Evolutionary conservation across 2,888 invertebrate genomes (phyloP), one percentile per base, ranked within the genome.

Genomic region (Hylaea fasciaria): DNA sequence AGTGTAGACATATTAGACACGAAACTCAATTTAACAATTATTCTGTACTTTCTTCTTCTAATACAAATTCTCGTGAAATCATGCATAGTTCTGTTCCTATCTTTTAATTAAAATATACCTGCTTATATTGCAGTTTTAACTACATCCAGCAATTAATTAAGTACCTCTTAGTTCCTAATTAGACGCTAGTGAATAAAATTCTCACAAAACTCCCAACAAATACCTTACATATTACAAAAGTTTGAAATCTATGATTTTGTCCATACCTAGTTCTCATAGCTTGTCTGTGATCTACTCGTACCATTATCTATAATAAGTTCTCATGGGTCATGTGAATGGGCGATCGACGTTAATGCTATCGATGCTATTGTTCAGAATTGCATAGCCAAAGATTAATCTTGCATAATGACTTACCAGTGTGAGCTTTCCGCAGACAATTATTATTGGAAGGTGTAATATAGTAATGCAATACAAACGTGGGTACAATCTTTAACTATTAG

Each of bases 241-340:
- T 8, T 28, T 14, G 45, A 13, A 13, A 45, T 29, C 45, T 45
- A 9, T 29, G 46, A 46, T 46, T 12, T 46, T 32, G 29, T 46
- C 46, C 7, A 9, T 9, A 29, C 14, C 29, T 28, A 46, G 8
- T 46, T 47, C 47, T 35, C 47, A 47, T 37, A n/a, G 44, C 12
- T 13, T n/a, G 22, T 13, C 37, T 52, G 37, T 35, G 52, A 11
- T 52, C 22, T 45, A 45, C 44, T n/a, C n/a, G n/a, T n/a, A 10
- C 10, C n/a, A 44, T 52, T 37, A 35, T 52, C 52, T 52, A 44
- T 52, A 52, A 44, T 35, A 9, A 32, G 12, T 37, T 52, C 44
- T 44, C 45, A 52, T 17, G 37, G 52, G 44, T 17, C 52, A 35
- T 52, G 52, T 35, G 52, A 52, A 52, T 16, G 3, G 35, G n/a